phyloP scores from a whole-genome alignment of 1,140 invertebrate genomes.

The Drosophila bocqueti region DNA sequence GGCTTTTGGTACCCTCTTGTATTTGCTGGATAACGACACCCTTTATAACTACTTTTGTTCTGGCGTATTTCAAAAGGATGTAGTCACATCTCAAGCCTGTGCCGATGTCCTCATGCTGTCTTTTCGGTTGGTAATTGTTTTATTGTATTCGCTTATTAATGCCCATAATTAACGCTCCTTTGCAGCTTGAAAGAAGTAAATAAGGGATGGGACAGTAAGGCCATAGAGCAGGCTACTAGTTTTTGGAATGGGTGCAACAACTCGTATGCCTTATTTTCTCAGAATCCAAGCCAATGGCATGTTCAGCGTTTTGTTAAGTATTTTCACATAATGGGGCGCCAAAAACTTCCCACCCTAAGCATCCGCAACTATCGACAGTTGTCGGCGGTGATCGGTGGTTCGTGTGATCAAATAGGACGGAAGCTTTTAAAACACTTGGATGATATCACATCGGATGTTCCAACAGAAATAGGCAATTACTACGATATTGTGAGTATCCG shows the following conservation, averaged over 20 bases:
- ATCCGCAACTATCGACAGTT: slow-evolving; percentile 41
- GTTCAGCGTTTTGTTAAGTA: slow-evolving; percentile 57
- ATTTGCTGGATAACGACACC: slow-evolving; percentile 2
- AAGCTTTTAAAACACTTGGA: slow-evolving; percentile 38
- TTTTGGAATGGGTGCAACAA: slow-evolving; percentile 57
- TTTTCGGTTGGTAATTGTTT: slow-evolving; percentile 34
- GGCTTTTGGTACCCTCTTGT: slow-evolving; percentile 38
- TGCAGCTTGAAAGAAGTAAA: slow-evolving; percentile 42
- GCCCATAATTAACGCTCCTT: neutral
- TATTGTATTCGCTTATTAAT: no score
- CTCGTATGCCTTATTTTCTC: slow-evolving; percentile 52
- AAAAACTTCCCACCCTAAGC: slow-evolving; percentile 11
- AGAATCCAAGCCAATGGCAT: slow-evolving; percentile 44
- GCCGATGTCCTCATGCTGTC: slow-evolving; percentile 57
- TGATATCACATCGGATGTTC: neutral
- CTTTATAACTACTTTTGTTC: slow-evolving; percentile 39
- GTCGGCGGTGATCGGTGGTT: slow-evolving; percentile 5
- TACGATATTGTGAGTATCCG: slow-evolving; percentile 57
- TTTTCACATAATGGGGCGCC: slow-evolving; percentile 34
- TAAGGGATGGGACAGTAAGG: slow-evolving; percentile 17
- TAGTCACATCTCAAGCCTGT: slow-evolving; percentile 47
- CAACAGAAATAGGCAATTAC: slow-evolving; percentile 38
- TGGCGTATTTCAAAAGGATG: slow-evolving; percentile 48
- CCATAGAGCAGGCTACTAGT: slow-evolving; percentile 10
- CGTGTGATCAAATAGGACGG: slow-evolving; percentile 10